Evolutionary conservation across 2,113 vertebrate genomes (phyloP).

Genomic region (Spea bombifrons): DNA sequence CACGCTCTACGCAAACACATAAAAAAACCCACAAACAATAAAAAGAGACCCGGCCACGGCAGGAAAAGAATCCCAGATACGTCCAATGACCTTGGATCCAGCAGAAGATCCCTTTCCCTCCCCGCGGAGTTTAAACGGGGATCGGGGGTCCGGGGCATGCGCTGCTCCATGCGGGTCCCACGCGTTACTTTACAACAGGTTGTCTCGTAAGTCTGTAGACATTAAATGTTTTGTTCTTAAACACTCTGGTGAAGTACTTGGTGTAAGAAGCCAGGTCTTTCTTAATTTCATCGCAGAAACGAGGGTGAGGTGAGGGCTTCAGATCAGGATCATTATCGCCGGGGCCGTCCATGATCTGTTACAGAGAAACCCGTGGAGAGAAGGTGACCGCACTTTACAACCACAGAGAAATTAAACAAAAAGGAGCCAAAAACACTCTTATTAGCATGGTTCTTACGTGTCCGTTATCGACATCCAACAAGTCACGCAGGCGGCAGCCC

Average conservation of each 20-base stretch:
- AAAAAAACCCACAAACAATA: too few relatives aligned
- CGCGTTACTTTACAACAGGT: constrained; percentile 50
- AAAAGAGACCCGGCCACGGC: not conserved
- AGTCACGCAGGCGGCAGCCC: constrained; percentile 87
- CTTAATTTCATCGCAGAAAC: constrained; percentile 91
- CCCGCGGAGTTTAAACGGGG: not conserved
- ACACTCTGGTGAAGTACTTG: constrained; percentile 78
- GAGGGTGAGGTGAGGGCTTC: constrained; percentile 71
- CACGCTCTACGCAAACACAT: too few relatives aligned
- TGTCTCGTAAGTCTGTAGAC: constrained; percentile 79
- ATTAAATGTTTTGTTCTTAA: constrained; percentile 93
- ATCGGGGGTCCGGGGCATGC: not conserved
- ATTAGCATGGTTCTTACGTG: constrained; percentile 72
- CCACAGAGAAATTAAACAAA: not conserved
- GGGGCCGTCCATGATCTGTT: constrained; percentile 88
- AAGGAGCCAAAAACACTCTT: not conserved
- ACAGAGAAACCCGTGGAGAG: constrained; percentile 5
- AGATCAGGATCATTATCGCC: constrained; percentile 84
- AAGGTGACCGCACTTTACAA: too few relatives aligned
- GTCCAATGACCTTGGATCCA: not conserved
- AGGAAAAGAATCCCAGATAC: not conserved
- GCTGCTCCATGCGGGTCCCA: not conserved
- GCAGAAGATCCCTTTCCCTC: not conserved
- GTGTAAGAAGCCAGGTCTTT: constrained; percentile 68
- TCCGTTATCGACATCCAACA: constrained; percentile 87